Evolutionary conservation across 92 coral and sea anemone species (phyloP), one percentile per base, ranked within the genome.

Genomic region (Ricordea florida): DNA sequence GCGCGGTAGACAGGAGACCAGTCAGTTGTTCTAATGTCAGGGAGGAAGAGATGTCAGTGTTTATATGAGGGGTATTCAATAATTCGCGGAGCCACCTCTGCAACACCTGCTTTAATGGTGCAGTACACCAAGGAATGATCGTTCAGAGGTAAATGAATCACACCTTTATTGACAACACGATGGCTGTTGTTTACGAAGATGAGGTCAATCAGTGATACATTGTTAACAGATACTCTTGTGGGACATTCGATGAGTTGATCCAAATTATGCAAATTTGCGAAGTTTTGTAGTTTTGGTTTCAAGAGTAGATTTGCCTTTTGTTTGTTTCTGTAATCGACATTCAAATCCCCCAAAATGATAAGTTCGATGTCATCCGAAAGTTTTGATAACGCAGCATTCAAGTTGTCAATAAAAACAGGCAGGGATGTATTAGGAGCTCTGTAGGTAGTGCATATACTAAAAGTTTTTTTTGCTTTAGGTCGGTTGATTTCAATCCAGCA

Each of bases 71-170:
- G 84, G 53, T 84, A 69, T 34, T 74, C 75, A 33, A 71, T 51
- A 41, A 35, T 63, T 33, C 80, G 29, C 24, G 49, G 48, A 63
- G 76, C 58, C 32, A 68, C 68, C 63, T 83, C 57, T 10, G 76
- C 40, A 31, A 79, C 69, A 2, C 69, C 85, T 10, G 75, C 69
- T 67, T 79, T 83, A 20, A 51, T 4, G 16, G 47, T 48, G 28
- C 73, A 82, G 18, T 64, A 76, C 25, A 84, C 72, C 35, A 84
- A 27, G 46, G 74, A 84, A 62, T 84, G 80, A 62, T 84, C 89
- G 34, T 84, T 84, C 58, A 84, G 16, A 9, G 74, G 14, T 32
- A 76, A 60, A 37, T 62, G 74, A 57, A 76, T 25, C 42, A 76
- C 84, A 23, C 89, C 89, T 11, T 16, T 55, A 18, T 30, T 55